phyloP scores from a whole-genome alignment of 2,113 vertebrate genomes.

The Coturnix japonica region DNA sequence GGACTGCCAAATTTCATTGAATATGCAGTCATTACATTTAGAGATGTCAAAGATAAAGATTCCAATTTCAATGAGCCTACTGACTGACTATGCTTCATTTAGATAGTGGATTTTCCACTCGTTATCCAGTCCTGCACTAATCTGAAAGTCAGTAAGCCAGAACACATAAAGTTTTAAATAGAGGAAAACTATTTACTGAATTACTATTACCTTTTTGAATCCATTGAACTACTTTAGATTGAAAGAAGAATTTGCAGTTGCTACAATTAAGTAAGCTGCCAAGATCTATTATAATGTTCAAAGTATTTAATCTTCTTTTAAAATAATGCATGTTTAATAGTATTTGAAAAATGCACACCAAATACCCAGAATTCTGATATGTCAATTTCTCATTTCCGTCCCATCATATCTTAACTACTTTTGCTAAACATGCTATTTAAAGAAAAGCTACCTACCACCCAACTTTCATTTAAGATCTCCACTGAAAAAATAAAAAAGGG shows the following conservation, averaged over 20 bases:
- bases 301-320: background rate
- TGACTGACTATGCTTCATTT: constrained; percentile 66
- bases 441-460: background rate
- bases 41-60: constrained; percentile 61
- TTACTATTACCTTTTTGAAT: constrained; percentile 26
- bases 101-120: constrained; percentile 68
- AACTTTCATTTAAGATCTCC: background rate
- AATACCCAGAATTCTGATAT: background rate
- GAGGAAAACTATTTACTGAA: constrained; percentile 64
- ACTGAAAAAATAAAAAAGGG: background rate
- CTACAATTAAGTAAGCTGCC: background rate
- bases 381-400: background rate
- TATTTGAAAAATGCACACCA: background rate
- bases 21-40: constrained; percentile 47
- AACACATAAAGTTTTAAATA: constrained; percentile 64
- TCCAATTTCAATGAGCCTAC: constrained; percentile 42
- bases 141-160: constrained; percentile 59
- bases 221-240: constrained; percentile 24
- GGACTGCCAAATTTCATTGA: constrained; percentile 50
- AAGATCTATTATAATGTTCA: background rate
- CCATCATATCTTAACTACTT: background rate
- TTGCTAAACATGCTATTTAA: background rate
- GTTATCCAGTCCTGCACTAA: constrained; percentile 48
- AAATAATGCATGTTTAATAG: background rate
- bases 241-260: constrained; percentile 6